phyloP scores from a whole-genome alignment of 2,888 invertebrate genomes.

The Lacanobia oleracea region DNA sequence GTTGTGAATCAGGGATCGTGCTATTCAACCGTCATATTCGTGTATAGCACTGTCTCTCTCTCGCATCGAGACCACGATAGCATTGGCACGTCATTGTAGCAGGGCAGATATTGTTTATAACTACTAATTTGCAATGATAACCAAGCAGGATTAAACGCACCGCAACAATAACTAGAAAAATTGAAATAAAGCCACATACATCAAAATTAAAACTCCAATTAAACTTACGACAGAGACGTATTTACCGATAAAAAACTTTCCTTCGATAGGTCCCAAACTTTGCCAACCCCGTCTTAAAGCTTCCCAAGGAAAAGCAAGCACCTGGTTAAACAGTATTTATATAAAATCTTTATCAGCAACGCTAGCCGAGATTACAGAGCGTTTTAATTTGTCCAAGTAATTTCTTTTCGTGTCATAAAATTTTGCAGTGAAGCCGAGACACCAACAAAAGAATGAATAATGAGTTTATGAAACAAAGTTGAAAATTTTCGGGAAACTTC shows the following conservation, averaged over 20 bases:
- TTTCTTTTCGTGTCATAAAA: slow-evolving; percentile 87
- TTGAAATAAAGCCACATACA: background rate
- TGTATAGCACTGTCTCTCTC: too few species aligned
- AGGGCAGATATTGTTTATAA: too few species aligned
- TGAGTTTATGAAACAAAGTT: slow-evolving; percentile 88
- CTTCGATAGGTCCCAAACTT: slow-evolving; percentile 23
- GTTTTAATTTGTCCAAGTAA: slow-evolving; percentile 86
- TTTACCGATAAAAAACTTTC: slow-evolving; percentile 28
- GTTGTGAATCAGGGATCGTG: too few species aligned
- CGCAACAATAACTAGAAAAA: background rate
- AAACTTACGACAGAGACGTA: slow-evolving; percentile 7
- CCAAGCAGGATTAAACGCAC: background rate
- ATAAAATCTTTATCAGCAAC: slow-evolving; percentile 65
- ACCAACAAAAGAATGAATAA: slow-evolving; percentile 89
- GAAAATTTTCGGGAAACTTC: slow-evolving; percentile 83
- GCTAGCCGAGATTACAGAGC: slow-evolving; percentile 79
- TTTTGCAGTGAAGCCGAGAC: slow-evolving; percentile 82
- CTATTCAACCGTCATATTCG: too few species aligned
- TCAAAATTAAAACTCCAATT: slow-evolving; percentile 17
- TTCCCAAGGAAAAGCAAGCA: slow-evolving; percentile 15
- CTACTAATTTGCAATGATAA: background rate
- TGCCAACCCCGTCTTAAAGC: slow-evolving; percentile 2
- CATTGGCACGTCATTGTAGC: too few species aligned
- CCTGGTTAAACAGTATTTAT: slow-evolving; percentile 62
- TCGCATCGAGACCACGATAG: too few species aligned